A percentile compares a stretch with the other conserved stretches of the same genome.
phyloP scores from a whole-genome alignment of 2,113 vertebrate species.

The Eulacestoma nigropectus region DNA sequence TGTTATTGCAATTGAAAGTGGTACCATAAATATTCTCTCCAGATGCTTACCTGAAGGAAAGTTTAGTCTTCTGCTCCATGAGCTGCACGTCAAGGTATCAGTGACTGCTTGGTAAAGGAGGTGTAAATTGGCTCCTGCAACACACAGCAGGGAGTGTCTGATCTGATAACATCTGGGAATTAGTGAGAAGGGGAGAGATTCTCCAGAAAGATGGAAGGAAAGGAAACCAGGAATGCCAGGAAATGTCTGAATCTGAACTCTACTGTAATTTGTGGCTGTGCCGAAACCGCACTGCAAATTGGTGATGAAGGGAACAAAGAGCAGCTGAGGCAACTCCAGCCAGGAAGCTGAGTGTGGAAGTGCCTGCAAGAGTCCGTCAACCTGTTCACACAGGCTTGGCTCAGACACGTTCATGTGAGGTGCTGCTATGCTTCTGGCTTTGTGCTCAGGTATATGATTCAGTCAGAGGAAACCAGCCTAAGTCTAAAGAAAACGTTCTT shows the following conservation, averaged over 20 bases:
- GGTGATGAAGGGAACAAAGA: not conserved
- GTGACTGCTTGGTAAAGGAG: not conserved
- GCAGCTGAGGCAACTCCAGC: not conserved
- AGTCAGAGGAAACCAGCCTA: not conserved
- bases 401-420: not conserved
- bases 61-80: not conserved
- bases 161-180: not conserved
- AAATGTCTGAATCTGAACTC: not conserved
- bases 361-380: not conserved
- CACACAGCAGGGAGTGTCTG: not conserved
- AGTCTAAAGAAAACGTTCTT: not conserved
- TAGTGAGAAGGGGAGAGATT: not conserved
- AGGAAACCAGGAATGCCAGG: not conserved
- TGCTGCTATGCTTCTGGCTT: not conserved
- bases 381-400: not conserved
- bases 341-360: not conserved
- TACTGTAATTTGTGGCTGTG: not conserved
- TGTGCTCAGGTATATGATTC: not conserved
- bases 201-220: not conserved
- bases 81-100: not conserved
- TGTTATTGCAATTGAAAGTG: not conserved
- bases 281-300: not conserved
- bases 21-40: not conserved
- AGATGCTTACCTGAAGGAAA: not conserved
- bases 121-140: not conserved